phyloP scores from a whole-genome alignment of 2,888 invertebrate genomes.

The Heterodera filipjevi region DNA sequence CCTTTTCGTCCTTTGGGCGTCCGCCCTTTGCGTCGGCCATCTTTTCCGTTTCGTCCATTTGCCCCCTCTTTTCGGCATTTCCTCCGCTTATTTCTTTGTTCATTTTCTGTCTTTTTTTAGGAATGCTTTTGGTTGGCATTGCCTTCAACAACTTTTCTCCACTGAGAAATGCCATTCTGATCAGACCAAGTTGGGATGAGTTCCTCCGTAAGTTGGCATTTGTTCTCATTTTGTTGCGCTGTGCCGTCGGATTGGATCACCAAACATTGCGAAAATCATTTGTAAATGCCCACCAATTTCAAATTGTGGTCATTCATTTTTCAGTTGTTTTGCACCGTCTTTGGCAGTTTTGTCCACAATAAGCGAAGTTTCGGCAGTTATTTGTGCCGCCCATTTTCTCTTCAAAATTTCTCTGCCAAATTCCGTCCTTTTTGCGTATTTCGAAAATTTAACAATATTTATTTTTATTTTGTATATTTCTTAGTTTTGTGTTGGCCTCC shows the following conservation, averaged over 20 bases:
- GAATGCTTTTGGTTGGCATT: conserved; percentile 45
- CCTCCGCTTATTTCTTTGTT: not conserved
- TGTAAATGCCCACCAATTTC: conserved; percentile 15
- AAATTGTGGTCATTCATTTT: not conserved
- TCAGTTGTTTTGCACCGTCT: conserved; percentile 36
- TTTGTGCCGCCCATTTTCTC: conserved; percentile 42
- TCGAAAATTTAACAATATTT: conserved; percentile 18
- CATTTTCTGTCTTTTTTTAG: conserved; percentile 12
- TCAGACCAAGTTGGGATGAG: conserved; percentile 41
- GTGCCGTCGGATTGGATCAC: conserved; percentile 45
- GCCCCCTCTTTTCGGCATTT: conserved; percentile 44
- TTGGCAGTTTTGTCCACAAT: conserved; percentile 46
- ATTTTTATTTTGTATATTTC: not conserved
- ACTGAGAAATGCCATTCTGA: conserved; percentile 30
- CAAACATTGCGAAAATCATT: conserved; percentile 39
- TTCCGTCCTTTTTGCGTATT: conserved; percentile 45
- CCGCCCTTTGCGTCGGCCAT: conserved; percentile 40
- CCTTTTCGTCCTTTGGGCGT: conserved; percentile 44
- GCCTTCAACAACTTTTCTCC: conserved; percentile 38
- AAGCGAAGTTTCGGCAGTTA: conserved; percentile 42
- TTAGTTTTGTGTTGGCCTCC: conserved; percentile 27
- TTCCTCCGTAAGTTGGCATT: conserved; percentile 43
- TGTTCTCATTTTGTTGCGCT: conserved; percentile 45
- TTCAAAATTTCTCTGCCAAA: conserved; percentile 39
- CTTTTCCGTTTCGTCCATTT: conserved; percentile 32